phyloP scores from a whole-genome alignment of 1,140 invertebrate genomes.

The Melitaea cinxia region DNA sequence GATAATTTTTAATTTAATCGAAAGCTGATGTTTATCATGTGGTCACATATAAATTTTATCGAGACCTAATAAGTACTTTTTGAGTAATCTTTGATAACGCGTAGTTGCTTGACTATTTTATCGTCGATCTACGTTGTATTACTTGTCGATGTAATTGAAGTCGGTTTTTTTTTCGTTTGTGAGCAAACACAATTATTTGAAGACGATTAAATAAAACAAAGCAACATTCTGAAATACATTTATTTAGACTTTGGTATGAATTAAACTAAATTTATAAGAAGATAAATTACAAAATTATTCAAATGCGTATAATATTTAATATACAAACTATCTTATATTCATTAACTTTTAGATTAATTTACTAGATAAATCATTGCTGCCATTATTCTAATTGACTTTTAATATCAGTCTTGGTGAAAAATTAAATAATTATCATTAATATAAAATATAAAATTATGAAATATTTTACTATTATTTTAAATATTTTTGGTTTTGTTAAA shows the following conservation, averaged over 20 bases:
- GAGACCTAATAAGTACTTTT: no score
- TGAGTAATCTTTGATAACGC: no score
- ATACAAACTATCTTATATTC: constrained; percentile 14
- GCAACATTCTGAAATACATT: constrained; percentile 48
- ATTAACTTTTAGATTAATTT: not conserved
- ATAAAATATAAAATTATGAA: not conserved
- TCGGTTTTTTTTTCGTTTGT: no score
- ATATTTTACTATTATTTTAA: not conserved
- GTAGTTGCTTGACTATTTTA: no score
- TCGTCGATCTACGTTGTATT: no score
- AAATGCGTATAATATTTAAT: constrained; percentile 12
- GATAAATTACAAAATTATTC: constrained; percentile 10
- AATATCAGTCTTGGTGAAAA: constrained; percentile 64
- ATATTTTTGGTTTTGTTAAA: constrained; percentile 19
- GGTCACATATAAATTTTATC: no score
- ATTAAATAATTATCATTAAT: constrained; percentile 25
- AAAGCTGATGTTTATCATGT: no score
- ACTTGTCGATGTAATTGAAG: no score
- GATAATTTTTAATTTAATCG: no score
- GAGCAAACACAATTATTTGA: no score
- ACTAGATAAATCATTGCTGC: constrained; percentile 28
- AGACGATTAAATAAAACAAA: constrained; percentile 34
- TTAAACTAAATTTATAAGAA: constrained; percentile 44
- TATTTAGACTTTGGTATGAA: constrained; percentile 68
- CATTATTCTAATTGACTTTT: constrained; percentile 70